A percentile compares a stretch with the other conserved stretches of the same genome.
phyloP scores from a whole-genome alignment of 2,797 vertebrate species.

The Enoplosus armatus region DNA sequence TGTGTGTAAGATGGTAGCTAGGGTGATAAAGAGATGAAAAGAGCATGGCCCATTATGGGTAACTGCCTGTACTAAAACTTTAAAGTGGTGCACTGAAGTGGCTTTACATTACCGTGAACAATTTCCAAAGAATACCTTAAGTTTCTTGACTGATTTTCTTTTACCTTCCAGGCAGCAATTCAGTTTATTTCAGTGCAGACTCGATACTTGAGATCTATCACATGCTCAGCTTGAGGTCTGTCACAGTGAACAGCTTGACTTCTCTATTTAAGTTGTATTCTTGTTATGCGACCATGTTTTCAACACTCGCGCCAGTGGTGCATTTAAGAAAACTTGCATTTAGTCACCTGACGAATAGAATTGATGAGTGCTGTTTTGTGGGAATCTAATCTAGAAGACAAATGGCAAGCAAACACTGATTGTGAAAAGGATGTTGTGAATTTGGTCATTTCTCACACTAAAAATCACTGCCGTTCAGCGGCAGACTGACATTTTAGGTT shows the following conservation, averaged over 20 bases:
- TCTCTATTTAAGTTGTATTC: constrained; percentile 16
- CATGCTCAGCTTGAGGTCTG: constrained; percentile 28
- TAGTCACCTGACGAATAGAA: constrained; percentile 9
- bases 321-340: constrained; percentile 33
- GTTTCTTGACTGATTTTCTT: constrained; percentile 48
- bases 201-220: constrained; percentile 33
- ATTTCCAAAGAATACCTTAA: constrained; percentile 53
- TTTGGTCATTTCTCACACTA: constrained; percentile 10
- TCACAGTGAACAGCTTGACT: constrained; percentile 18
- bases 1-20: constrained; percentile 59
- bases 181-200: constrained; percentile 43
- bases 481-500: constrained; percentile 13
- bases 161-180: constrained; percentile 49
- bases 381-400: constrained; percentile 32
- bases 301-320: not conserved
- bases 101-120: constrained; percentile 48
- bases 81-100: constrained; percentile 57
- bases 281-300: constrained; percentile 11
- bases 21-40: constrained; percentile 70
- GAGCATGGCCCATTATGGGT: constrained; percentile 60
- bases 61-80: constrained; percentile 74
- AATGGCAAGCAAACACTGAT: constrained; percentile 11
- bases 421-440: constrained; percentile 16
- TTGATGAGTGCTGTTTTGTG: constrained; percentile 23
- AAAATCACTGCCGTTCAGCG: constrained; percentile 5